Evolutionary conservation across 2,888 invertebrate species (phyloP).

Genomic region (Cephus pulcher): DNA sequence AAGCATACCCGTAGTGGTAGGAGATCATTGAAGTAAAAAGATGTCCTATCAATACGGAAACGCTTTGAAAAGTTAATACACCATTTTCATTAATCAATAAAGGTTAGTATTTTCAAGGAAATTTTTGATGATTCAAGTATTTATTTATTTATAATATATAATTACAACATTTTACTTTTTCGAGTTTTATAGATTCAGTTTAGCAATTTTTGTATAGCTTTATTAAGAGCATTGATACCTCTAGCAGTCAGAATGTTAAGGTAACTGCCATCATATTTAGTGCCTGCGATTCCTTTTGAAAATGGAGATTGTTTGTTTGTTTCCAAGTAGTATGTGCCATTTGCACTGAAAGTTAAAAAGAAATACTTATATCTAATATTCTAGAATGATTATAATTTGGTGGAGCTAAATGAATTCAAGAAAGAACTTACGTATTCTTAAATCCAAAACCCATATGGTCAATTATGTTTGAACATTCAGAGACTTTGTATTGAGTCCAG

Average conservation of each 20-base stretch:
- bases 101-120: neutral
- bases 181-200: neutral
- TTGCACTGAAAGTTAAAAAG: neutral
- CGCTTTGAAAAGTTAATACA: neutral
- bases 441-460: neutral
- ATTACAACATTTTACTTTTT: neutral
- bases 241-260: neutral
- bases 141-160: neutral
- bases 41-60: slow-evolving; percentile 7
- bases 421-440: neutral
- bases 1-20: slow-evolving; percentile 7
- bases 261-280: neutral
- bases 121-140: neutral
- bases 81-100: neutral
- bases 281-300: neutral
- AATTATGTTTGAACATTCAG: neutral
- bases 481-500: neutral
- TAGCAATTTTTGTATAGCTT: neutral
- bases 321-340: neutral
- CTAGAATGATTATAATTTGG: neutral
- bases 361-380: neutral
- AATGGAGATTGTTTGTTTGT: neutral
- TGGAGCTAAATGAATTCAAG: neutral
- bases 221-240: neutral
- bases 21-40: slow-evolving; percentile 2